These are phyloP conservation scores for Limnodromus scolopaceus DNA, from an alignment of 2,797 vertebrate species.

Conservation along the genomic window DNA sequence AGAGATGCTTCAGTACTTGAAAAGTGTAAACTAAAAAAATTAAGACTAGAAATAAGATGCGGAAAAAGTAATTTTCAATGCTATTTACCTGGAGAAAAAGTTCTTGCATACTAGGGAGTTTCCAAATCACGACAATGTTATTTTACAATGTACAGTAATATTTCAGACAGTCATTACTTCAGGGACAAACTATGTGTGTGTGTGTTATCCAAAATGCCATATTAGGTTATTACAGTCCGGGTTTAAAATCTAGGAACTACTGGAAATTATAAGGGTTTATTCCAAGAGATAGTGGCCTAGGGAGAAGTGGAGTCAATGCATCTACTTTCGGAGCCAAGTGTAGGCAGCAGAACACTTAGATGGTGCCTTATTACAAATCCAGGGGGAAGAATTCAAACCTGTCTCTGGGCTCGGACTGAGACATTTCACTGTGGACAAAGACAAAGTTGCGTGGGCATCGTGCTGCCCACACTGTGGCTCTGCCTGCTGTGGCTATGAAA, in stretches of 20 bases:
- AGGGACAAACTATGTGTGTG: neutral
- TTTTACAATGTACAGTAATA: neutral
- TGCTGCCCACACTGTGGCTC: neutral
- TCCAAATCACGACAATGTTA: neutral
- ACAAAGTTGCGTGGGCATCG: rapidly evolving
- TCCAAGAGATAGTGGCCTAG: neutral
- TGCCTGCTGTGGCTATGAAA: neutral
- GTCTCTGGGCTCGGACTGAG: neutral
- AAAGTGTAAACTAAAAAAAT: neutral
- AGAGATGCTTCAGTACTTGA: neutral
- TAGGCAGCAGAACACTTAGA: neutral
- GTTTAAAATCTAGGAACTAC: neutral
- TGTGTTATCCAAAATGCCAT: neutral
- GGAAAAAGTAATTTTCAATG: neutral
- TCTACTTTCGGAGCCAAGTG: neutral
- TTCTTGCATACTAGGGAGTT: neutral
- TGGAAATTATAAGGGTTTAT: neutral
- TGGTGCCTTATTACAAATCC: neutral
- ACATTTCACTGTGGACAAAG: neutral
- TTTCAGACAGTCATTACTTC: neutral
- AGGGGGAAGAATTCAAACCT: neutral
- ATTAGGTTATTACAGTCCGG: neutral
- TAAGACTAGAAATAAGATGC: neutral
- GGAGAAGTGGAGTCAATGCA: neutral
- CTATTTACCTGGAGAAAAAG: neutral